These are phyloP conservation scores for Varanus komodoensis DNA, from an alignment of 2,113 vertebrate genomes.

Conservation along the genomic window DNA sequence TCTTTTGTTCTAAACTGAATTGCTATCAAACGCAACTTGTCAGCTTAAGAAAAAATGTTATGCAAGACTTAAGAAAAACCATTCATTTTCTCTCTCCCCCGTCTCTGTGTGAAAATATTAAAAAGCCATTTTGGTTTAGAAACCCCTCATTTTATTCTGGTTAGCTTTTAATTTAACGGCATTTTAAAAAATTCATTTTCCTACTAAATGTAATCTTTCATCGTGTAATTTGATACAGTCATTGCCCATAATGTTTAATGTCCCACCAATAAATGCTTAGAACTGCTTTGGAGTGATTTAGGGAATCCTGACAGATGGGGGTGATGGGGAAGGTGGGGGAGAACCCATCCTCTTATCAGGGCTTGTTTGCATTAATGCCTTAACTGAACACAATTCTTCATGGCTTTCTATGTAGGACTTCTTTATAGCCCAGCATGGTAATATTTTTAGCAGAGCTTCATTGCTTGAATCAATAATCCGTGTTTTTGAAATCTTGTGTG, in stretches of 20 bases:
- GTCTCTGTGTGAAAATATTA: constrained; percentile 62
- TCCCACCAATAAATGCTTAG: constrained; percentile 66
- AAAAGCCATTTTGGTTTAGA: constrained; percentile 69
- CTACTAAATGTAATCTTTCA: constrained; percentile 71
- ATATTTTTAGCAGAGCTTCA: background rate
- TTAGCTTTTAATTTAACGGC: constrained; percentile 73
- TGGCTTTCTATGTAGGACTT: background rate
- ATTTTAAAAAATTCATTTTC: constrained; percentile 72
- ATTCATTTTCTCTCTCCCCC: background rate
- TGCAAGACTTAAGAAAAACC: constrained; percentile 37
- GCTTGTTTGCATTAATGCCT: background rate
- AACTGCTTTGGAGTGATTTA: constrained; percentile 72
- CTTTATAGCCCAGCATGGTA: background rate
- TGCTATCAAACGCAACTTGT: constrained; percentile 58
- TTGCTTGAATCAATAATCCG: background rate
- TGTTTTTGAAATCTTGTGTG: background rate
- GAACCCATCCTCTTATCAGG: constrained; percentile 20
- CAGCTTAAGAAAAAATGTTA: constrained; percentile 62
- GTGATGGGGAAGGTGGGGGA: background rate
- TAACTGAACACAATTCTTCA: background rate
- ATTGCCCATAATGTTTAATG: constrained; percentile 74
- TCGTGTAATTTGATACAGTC: constrained; percentile 72
- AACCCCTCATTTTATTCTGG: constrained; percentile 72
- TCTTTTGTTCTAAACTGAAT: constrained; percentile 43
- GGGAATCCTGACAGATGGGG: constrained; percentile 30